Evolutionary conservation across 2,113 vertebrate genomes (phyloP), one percentile per base, ranked within the genome.

Genomic region (Phylloscopus trochiloides): DNA sequence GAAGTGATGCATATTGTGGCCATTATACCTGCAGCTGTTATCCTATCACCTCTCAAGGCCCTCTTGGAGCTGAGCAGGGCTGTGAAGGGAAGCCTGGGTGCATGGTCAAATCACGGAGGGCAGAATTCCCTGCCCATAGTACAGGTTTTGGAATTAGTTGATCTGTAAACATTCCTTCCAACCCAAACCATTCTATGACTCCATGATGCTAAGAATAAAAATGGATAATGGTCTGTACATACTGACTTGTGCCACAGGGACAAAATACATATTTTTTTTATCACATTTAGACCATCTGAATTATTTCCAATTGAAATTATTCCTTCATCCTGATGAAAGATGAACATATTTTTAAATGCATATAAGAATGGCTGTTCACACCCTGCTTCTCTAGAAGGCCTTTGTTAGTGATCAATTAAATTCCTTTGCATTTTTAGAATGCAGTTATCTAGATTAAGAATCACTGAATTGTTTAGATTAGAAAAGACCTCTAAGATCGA

Each of bases 261-360:
- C 5, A 12, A 31, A 15, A 25, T 22, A 29, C 2, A 2, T 11
- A 9, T 6, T 32, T 36, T 73, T 77, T 58, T 14, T 54, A 8
- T 40, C 11, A 47, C 5, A 65, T 70, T 76, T 28, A 62, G 16
- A 50, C 5, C 2, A 21, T 62, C 55, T 43, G 12, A 45, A 48
- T 7, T 45, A 51, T 40, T 71, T 87, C 22, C 10, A 47, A 5
- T 1, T 32, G 19, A 66, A 89, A 78, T 40, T 11, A 40, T 20
- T 40, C 14, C 4, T 54, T 47, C 7, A 59, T 54, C 74, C 63
- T 8, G 3, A n/a, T 3, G 7, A 38, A 62, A 68, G 7, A 40
- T 20, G 1, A 47, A 36, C 0, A 0, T 1, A 10, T 72, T 85
- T 67, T 40, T 9, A 55, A 43, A 71, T 48, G 8, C 1, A 2